Percentiles rank a stretch among this genome's conserved stretches.
These are phyloP conservation scores for Aradophagus sp. DNA, from an alignment of 1,140 invertebrate genomes.

Conservation along the genomic window DNA sequence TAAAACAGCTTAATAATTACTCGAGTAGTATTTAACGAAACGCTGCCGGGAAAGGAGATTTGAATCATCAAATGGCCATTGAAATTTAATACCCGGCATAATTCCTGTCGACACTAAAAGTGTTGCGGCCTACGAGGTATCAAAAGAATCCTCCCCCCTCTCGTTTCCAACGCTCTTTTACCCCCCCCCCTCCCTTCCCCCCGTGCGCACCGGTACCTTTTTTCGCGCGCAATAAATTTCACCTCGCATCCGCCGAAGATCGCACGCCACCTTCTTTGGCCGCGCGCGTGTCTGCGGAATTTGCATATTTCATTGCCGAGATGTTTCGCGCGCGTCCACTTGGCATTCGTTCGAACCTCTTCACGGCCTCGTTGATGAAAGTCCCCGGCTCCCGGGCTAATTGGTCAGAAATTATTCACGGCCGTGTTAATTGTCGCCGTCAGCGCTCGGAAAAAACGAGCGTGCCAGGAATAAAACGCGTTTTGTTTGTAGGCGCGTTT, in stretches of 20 bases:
- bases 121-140: background rate
- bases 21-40: too few species aligned
- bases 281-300: constrained; percentile 26
- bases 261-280: background rate
- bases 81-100: background rate
- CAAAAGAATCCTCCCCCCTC: constrained; percentile 1
- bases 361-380: constrained; percentile 50
- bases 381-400: constrained; percentile 55
- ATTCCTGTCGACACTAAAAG: background rate
- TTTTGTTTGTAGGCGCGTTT: too few species aligned
- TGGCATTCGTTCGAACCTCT: constrained; percentile 56
- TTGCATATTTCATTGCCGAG: constrained; percentile 54
- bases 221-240: constrained; percentile 25
- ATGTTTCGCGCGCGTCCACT: constrained; percentile 40
- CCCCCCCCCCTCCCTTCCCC: too few species aligned
- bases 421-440: constrained; percentile 51
- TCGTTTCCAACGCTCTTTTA: too few species aligned
- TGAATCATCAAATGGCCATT: background rate
- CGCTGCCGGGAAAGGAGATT: too few species aligned
- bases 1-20: too few species aligned
- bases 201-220: constrained; percentile 9
- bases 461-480: too few species aligned
- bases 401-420: constrained; percentile 66
- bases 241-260: constrained; percentile 25
- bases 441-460: too few species aligned